These are phyloP conservation scores for Carcharodon carcharias DNA, from an alignment of 2,797 vertebrate species.

Conservation along the genomic window DNA sequence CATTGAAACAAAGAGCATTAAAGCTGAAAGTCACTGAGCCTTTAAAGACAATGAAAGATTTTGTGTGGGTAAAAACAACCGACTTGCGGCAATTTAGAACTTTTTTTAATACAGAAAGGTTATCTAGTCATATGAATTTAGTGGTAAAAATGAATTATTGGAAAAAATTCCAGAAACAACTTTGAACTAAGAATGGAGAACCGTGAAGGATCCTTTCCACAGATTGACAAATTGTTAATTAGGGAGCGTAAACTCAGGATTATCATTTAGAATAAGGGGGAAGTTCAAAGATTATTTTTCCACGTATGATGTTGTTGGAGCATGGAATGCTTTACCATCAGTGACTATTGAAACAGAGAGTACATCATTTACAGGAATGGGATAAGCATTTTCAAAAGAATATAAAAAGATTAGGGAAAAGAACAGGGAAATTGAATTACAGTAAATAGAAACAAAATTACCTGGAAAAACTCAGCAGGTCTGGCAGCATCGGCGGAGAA, in stretches of 20 bases:
- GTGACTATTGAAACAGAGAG: not conserved
- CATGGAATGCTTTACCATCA: not conserved
- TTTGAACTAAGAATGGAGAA: not conserved
- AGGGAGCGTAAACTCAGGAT: not conserved
- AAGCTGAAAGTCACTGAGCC: not conserved
- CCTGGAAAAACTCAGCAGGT: too few relatives aligned
- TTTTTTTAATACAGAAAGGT: not conserved
- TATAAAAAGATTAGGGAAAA: not conserved
- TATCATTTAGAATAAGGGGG: not conserved
- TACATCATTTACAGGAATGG: not conserved
- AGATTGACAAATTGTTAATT: not conserved
- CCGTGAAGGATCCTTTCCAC: not conserved
- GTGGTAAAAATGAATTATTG: not conserved
- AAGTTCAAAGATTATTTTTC: not conserved
- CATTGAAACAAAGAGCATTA: not conserved
- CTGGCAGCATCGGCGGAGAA: too few relatives aligned
- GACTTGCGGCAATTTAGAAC: not conserved
- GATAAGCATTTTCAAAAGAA: not conserved
- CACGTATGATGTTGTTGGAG: not conserved
- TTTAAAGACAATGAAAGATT: not conserved
- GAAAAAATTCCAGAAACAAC: not conserved
- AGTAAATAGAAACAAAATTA: slow-evolving; percentile 14
- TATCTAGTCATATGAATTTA: not conserved
- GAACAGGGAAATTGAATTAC: not conserved
- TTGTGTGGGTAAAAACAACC: not conserved